Evolutionary conservation across 2,888 invertebrate genomes (phyloP).

Genomic region (Sinopyrophorus schimmeli): DNA sequence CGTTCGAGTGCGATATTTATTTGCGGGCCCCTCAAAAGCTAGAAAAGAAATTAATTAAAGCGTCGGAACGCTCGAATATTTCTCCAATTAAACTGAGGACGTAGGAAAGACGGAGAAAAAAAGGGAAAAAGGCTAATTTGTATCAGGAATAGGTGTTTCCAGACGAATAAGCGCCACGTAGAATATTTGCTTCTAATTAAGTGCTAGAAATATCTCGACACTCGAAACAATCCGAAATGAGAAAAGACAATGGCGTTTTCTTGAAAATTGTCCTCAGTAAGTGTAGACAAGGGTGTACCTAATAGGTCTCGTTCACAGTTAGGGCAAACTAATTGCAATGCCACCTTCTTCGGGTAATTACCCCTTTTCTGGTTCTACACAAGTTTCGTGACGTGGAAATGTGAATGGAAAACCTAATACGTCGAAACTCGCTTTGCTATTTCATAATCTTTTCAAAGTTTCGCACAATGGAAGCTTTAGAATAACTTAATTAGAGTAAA

Average conservation of each 20-base stretch:
- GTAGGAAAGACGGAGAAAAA: constrained; percentile 1
- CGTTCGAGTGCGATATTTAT: too few species aligned
- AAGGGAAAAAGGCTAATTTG: background rate
- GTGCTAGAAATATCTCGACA: constrained; percentile 14
- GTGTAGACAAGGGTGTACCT: constrained; percentile 27
- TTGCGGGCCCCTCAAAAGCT: too few species aligned
- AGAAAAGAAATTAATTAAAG: too few species aligned
- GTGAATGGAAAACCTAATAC: constrained; percentile 15
- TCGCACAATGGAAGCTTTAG: too few species aligned
- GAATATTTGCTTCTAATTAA: constrained; percentile 22
- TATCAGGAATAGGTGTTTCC: too few species aligned
- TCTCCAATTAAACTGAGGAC: too few species aligned
- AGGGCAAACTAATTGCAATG: constrained; percentile 26
- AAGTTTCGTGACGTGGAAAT: constrained; percentile 6
- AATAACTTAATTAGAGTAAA: too few species aligned
- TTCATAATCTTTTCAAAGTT: background rate
- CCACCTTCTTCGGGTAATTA: constrained; percentile 26
- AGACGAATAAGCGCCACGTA: constrained; percentile 3
- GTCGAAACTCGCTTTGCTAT: constrained; percentile 5
- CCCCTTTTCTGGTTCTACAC: constrained; percentile 20
- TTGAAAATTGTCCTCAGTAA: constrained; percentile 26
- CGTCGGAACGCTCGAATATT: too few species aligned
- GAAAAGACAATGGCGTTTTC: constrained; percentile 25
- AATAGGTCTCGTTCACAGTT: constrained; percentile 28
- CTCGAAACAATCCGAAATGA: constrained; percentile 12